Percentiles rank a stretch among this genome's conserved stretches.
Conservation (phyloP, 2,113 vertebrate genomes). For the Cyprinodon tularosa region DNA sequence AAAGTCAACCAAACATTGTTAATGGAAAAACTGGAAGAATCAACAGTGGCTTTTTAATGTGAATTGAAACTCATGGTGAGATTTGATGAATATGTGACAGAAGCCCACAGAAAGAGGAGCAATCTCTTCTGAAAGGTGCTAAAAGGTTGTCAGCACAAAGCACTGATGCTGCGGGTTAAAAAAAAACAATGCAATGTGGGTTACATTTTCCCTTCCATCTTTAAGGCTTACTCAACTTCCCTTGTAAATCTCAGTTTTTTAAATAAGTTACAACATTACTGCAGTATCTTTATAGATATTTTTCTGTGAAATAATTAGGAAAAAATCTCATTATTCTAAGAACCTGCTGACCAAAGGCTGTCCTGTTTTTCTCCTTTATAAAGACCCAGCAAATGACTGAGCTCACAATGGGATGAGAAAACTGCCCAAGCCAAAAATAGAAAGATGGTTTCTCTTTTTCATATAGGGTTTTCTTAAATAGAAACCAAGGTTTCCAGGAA, state of each 20-base stretch:
- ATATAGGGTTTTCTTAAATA: no score
- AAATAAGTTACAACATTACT: no score
- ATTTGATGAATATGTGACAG: neutral
- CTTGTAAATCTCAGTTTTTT: no score
- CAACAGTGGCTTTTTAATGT: neutral
- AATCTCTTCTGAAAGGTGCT: neutral
- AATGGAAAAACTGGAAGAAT: neutral
- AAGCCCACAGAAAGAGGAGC: neutral
- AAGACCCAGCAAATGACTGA: no score
- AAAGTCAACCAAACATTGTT: neutral
- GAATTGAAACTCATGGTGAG: neutral
- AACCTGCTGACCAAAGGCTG: no score
- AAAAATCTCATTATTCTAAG: no score
- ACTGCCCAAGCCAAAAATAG: no score
- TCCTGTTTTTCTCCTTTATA: no score
- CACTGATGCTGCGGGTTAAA: neutral
- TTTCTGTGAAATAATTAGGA: no score
- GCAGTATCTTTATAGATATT: no score
- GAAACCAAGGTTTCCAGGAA: no score
- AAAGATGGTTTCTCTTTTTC: neutral
- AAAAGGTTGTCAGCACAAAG: neutral
- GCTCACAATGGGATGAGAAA: no score
- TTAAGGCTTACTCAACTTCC: neutral
- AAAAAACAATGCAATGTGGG: neutral
- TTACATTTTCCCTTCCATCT: neutral